These are phyloP conservation scores for Chrysolophus pictus DNA, from an alignment of 2,797 vertebrate genomes.

Conservation along the genomic window DNA sequence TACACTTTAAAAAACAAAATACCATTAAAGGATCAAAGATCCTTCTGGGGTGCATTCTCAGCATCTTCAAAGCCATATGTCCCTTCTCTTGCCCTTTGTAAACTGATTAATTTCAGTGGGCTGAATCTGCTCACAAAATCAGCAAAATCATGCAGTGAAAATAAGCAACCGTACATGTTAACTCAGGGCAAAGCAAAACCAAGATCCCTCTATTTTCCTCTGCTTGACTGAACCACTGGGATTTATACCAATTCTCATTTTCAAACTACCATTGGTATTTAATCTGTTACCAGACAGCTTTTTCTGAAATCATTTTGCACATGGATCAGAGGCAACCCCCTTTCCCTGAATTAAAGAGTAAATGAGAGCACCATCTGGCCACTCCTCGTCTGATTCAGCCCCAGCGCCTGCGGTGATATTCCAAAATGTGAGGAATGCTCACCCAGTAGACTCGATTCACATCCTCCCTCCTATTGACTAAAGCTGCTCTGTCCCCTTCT, in stretches of 20 bases:
- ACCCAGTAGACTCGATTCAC: slow-evolving; percentile 44
- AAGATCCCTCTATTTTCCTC: not conserved
- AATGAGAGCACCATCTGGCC: slow-evolving; percentile 48
- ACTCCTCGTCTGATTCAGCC: slow-evolving; percentile 4
- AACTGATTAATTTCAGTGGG: slow-evolving; percentile 42
- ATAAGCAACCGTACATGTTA: not conserved
- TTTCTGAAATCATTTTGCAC: slow-evolving; percentile 1
- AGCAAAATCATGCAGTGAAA: not conserved
- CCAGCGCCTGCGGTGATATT: slow-evolving; percentile 35
- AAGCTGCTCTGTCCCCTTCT: slow-evolving; percentile 62
- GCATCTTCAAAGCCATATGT: slow-evolving; percentile 33
- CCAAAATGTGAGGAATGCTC: slow-evolving; percentile 66
- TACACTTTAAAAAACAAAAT: slow-evolving; percentile 38
- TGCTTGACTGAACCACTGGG: not conserved
- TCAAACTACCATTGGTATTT: slow-evolving; percentile 4
- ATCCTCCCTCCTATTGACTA: slow-evolving; percentile 60
- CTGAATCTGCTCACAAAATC: not conserved
- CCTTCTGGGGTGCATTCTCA: slow-evolving; percentile 19
- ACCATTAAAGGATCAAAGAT: slow-evolving; percentile 60
- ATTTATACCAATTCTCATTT: not conserved
- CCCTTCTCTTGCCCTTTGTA: slow-evolving; percentile 38
- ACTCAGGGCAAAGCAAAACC: not conserved
- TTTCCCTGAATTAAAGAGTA: not conserved
- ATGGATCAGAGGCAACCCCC: not conserved
- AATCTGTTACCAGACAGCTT: slow-evolving; percentile 15